phyloP scores from a whole-genome alignment of 2,113 vertebrate genomes.

The Hepsetus odoe region DNA sequence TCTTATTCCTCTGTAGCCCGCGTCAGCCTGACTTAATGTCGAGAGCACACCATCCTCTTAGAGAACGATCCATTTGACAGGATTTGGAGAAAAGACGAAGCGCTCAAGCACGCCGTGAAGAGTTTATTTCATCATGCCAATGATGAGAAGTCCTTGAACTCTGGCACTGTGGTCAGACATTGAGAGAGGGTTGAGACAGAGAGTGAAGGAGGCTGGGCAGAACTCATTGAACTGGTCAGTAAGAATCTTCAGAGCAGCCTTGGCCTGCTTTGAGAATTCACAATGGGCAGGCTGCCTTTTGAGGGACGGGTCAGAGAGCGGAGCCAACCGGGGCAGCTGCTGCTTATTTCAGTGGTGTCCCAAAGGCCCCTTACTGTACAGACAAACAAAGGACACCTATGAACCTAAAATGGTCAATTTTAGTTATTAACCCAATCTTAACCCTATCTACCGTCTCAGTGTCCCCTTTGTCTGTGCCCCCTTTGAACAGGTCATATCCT shows the following conservation, averaged over 20 bases:
- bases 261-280: constrained; percentile 6
- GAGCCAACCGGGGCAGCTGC: constrained; percentile 1
- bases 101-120: constrained; percentile 32
- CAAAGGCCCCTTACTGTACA: no score
- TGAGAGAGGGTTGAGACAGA: constrained; percentile 15
- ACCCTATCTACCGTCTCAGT: no score
- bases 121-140: constrained; percentile 46
- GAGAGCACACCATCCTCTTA: constrained; percentile 39
- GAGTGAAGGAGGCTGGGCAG: constrained; percentile 6
- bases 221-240: constrained; percentile 38
- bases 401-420: background rate
- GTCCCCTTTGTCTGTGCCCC: no score
- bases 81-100: constrained; percentile 30
- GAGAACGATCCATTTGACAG: constrained; percentile 36
- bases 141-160: constrained; percentile 53
- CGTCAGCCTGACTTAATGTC: constrained; percentile 30
- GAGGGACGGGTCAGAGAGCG: background rate
- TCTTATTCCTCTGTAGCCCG: constrained; percentile 52
- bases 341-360: constrained; percentile 11
- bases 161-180: background rate
- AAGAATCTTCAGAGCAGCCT: constrained; percentile 15
- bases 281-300: constrained; percentile 11
- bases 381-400: background rate
- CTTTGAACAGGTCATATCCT: no score
- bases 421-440: constrained; percentile 9